Base-by-base conservation (phyloP, 2,888 invertebrate species). In the Callyntrura guangdongensis region DNA sequence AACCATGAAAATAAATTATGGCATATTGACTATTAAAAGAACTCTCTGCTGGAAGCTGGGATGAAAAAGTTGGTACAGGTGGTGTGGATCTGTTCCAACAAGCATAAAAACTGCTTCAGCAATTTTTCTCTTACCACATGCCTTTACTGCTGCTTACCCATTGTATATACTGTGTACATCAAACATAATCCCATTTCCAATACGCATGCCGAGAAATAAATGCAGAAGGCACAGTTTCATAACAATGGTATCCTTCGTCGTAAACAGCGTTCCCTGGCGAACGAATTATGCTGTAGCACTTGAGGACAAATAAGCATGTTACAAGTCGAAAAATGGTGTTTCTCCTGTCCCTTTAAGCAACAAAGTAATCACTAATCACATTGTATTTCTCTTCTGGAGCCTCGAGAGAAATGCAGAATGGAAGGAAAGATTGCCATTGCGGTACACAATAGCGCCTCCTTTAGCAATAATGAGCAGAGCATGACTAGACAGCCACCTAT, bases 21-120 rank as follows among this genome's bases (percentile, higher is more conserved):
- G 56, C 64, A 56, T 53, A 74, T 72, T 82, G 59, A 74, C 72
- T 72, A 83, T 74, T 83, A 83, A 72, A 61, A 36, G 22, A 83
- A 72, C 88, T 82, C 88, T 82, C 88, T 83, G 83, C 82, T 82
- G 88, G 83, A 82, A 74, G 45, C 53, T 25, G 12, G 12, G 49
- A 11, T 8, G n/a, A 49, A 74, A 49, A 49, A 45, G 12, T 49
- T 53, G 20, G 47, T 61, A 36, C 45, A 77, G 77, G 77, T 77
- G 36, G 77, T 77, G 49, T 27, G 36, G 36, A 36, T 36, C 36
- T 36, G 36, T 36, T 36, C 6, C 6, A 36, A 36, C 36, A 2
- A 36, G 36, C 3, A 36, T 36, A 36, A 36, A 36, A 36, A 36
- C 36, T 36, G 6, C 36, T 36, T 2, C 2, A 36, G 36, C 36